Evolutionary conservation across 2,888 invertebrate species (phyloP).

Genomic region (Caenorhabditis wallacei): DNA sequence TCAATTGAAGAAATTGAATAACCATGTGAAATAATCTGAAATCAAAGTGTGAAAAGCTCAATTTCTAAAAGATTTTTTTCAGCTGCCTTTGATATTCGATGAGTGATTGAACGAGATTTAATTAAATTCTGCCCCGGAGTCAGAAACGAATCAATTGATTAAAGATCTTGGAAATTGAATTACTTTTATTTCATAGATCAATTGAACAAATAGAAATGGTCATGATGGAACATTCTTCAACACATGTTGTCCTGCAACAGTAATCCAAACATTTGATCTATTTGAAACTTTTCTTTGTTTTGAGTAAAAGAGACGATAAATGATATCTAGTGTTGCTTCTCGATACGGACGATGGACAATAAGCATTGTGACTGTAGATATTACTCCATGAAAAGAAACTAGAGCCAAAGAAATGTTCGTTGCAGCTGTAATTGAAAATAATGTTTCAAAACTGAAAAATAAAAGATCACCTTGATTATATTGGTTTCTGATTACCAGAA

Average conservation of each 20-base stretch:
- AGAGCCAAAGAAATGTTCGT: conserved; percentile 14
- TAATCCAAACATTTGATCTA: conserved; percentile 10
- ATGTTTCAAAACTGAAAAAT: conserved; percentile 1
- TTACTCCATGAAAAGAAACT: conserved; percentile 13
- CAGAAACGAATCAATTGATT: conserved; percentile 12
- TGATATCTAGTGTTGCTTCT: background rate
- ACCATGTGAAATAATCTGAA: conserved; percentile 1
- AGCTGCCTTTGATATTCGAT: background rate
- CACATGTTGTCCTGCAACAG: conserved; percentile 9
- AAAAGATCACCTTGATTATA: conserved; percentile 30
- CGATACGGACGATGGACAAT: conserved; percentile 47
- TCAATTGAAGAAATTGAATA: background rate
- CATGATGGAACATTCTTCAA: background rate
- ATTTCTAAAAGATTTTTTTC: background rate
- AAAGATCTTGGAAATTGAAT: background rate
- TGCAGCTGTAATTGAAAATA: conserved; percentile 8
- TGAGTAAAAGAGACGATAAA: background rate
- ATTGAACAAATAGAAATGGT: background rate
- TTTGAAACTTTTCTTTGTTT: background rate
- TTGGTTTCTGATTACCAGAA: background rate
- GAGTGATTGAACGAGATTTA: background rate
- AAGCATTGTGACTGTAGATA: conserved; percentile 33
- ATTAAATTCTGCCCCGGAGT: background rate
- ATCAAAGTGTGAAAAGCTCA: conserved; percentile 9
- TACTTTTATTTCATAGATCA: conserved; percentile 16